Percentiles rank a stretch among this genome's conserved stretches.
These are phyloP conservation scores for Dipodomys spectabilis DNA, from an alignment of 2,113 vertebrate species.

Conservation along the genomic window DNA sequence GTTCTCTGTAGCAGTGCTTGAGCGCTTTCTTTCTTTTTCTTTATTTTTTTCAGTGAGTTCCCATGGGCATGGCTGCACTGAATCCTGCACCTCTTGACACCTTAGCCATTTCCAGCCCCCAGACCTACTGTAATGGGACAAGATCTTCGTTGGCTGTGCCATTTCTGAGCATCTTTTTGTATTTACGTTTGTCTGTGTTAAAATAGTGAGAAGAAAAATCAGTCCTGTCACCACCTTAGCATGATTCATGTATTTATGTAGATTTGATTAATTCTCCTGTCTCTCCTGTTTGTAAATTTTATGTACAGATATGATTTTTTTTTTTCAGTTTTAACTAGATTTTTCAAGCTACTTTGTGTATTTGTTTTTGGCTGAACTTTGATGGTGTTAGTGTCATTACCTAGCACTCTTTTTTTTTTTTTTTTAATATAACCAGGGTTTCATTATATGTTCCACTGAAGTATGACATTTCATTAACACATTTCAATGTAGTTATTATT, in stretches of 20 bases:
- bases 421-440: slow-evolving; percentile 79
- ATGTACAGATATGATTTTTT: slow-evolving; percentile 99
- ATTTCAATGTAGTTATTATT: slow-evolving; percentile 84
- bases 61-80: slow-evolving; percentile 82
- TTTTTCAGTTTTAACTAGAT: slow-evolving; percentile 94
- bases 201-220: slow-evolving; percentile 68
- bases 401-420: slow-evolving; percentile 83
- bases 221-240: slow-evolving; percentile 85
- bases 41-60: slow-evolving; percentile 78
- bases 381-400: slow-evolving; percentile 89
- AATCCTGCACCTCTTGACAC: slow-evolving; percentile 77
- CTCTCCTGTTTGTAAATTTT: slow-evolving; percentile 94
- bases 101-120: slow-evolving; percentile 80
- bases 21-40: slow-evolving; percentile 50
- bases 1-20: slow-evolving; percentile 60
- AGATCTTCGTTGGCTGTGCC: slow-evolving; percentile 82
- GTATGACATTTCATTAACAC: slow-evolving; percentile 83
- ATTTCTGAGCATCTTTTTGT: slow-evolving; percentile 79
- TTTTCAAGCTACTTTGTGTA: slow-evolving; percentile 95
- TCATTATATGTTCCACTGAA: slow-evolving; percentile 71
- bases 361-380: slow-evolving; percentile 89
- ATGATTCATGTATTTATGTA: slow-evolving; percentile 94
- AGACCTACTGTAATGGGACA: slow-evolving; percentile 72
- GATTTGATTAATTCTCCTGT: slow-evolving; percentile 88
- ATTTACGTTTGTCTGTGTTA: slow-evolving; percentile 82